Evolutionary conservation across 2,113 vertebrate genomes (phyloP), one percentile per base, ranked within the genome.

Genomic region (Syngnathus floridae): DNA sequence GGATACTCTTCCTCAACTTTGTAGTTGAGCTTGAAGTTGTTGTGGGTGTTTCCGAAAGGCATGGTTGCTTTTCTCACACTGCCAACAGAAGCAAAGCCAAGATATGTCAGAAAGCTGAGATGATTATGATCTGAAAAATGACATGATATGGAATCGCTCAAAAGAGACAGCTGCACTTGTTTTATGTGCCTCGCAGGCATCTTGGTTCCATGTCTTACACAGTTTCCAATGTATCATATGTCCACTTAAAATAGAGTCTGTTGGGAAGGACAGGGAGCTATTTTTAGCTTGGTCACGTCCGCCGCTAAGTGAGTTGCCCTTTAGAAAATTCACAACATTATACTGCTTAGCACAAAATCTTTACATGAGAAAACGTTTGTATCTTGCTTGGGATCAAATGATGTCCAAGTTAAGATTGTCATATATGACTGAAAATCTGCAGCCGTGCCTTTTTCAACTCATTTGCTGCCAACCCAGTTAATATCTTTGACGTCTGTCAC

Each of bases 11-110:
- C 93, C 55, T 94, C 93, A 0, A 84, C 41, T 54, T 83, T 84
- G 87, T 77, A 97, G 86, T 96, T 95, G 87, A 96, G 71, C 72
- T 97, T 97, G 89, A 84, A 91, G 88, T 95, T 95, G 92, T 96
- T 96, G 92, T 96, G 95, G 78, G 95, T 96, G 91, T 92, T 92
- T 81, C 95, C 80, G 89, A 91, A 88, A 87, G 95, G 94, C 95
- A 97, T 97, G 91, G 77, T 88, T 87, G 89, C 76, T 77, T 76
- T 85, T 87, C 76, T 85, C 63, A 84, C 73, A 85, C 81, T 90
- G 86, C 73, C 69, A 62, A 48, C 21, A 59, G 13, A 72, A 21
- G 7, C 4, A 74, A 48, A 35, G 1, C 48, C 17, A 59, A 10
- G 21, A 64, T 35, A 67, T 19, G 51, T 35, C 5, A 22, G 7